Base-by-base conservation (phyloP, 2,113 vertebrate genomes). In the Circaetus gallicus region DNA sequence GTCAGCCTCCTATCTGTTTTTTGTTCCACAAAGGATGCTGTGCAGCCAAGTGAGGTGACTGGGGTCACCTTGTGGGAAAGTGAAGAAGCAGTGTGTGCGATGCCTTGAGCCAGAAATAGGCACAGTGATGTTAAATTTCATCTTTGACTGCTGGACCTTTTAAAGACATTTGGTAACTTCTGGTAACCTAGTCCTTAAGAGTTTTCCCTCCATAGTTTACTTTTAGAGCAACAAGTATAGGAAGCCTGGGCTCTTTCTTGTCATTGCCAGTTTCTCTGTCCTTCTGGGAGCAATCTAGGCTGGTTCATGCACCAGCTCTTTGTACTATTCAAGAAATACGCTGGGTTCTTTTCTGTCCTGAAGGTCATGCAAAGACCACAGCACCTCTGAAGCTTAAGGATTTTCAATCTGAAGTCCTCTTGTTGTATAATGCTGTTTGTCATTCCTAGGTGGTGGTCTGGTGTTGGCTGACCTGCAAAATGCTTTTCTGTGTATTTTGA, bases 31-130 rank as follows among this genome's bases (percentile, higher is more conserved):
- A 22, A 50, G 32, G 62, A 7, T 70, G 87, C 40, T 29, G 25
- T 59, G 66, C 0, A 3, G 43, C 49, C 0, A 0, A 29, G n/a
- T 0, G 0, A 67, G 81, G 86, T 71, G 81, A 9, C 29, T 47
- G 32, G 53, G 28, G 40, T 93, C 86, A 81, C 53, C 34, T 61
- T 67, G 50, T 42, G n/a, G 40, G 40, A 36, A 43, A 89, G 25
- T 50, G 70, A 49, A 80, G 82, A 78, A 84, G 81, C 42, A 50
- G 7, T 67, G 42, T 17, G n/a, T 10, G 42, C n/a, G 31, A 40
- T 78, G 25, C 11, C 10, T 58, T 52, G 15, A 86, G 36, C 34
- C 66, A 77, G 74, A 70, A 91, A 43, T 19, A 69, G 53, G 40
- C 31, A 22, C 21, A 61, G 43, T 2, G 6, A 31, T 76, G n/a